These are phyloP conservation scores for Cebus imitator DNA, from an alignment of 2,113 vertebrate genomes.

Conservation along the genomic window DNA sequence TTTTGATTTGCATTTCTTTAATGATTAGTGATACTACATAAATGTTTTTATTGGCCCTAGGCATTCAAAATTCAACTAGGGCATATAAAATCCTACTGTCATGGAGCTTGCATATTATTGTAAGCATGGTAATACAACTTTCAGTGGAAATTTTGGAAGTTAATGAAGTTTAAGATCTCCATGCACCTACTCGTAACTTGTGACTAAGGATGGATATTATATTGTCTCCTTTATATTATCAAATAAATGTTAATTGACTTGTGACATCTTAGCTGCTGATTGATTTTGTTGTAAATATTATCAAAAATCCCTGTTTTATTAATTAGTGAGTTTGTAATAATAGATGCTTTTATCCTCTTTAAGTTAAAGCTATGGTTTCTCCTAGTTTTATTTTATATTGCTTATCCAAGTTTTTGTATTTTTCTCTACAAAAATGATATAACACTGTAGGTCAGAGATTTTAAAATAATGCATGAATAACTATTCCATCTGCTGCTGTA, in stretches of 20 bases:
- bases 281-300: neutral
- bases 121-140: neutral
- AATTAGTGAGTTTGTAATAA: neutral
- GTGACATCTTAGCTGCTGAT: neutral
- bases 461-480: neutral
- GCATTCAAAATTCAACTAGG: neutral
- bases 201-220: neutral
- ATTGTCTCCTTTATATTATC: neutral
- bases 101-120: neutral
- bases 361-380: neutral
- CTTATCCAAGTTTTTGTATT: neutral
- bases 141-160: neutral
- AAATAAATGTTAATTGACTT: neutral
- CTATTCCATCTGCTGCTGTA: neutral
- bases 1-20: too few relatives aligned
- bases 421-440: constrained; percentile 24
- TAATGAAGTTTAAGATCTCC: neutral
- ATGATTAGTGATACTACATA: neutral
- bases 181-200: neutral
- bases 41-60: neutral
- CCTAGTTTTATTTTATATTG: neutral
- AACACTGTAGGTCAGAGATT: neutral
- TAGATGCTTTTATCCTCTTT: neutral
- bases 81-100: neutral
- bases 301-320: neutral